Evolutionary conservation across 2,797 vertebrate species (phyloP), one percentile per base, ranked within the genome.

Genomic region (Sitta carolinensis): DNA sequence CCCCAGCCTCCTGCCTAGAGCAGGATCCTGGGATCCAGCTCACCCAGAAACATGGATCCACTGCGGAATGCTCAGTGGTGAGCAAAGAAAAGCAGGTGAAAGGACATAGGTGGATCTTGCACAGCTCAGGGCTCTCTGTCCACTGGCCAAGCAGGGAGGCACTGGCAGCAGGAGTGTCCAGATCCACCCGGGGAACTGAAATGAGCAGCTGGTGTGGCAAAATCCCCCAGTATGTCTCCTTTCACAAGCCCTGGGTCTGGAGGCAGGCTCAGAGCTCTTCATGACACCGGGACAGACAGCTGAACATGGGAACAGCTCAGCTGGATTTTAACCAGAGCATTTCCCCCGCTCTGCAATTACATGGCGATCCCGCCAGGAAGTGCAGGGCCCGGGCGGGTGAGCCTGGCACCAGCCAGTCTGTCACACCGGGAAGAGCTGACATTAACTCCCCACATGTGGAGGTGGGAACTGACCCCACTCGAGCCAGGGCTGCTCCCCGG

Each of bases 381-480:
- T 1, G 64, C 25, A 8, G 89, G 87, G 34, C 16, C 18, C 5
- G 58, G 78, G 38, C 0, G 32, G 73, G 30, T 32, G 16, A 54
- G 91, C 40, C 89, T 83, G 93, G 91, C 96, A 87, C 75, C 94
- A 92, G 87, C 27, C 92, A 89, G 92, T 93, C 94, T 92, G 94
- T 38, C 51, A 23, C 0, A 1, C 77, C 16, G 59, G 80, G 58
- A 27, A 89, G 86, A 69, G 89, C 93, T 85, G 66, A 13, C 87
- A 74, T 64, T 57, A 89, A 67, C 52, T 87, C 59, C 67, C 67
- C 55, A 13, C 90, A 66, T 36, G 13, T 59, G 0, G 16, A 80
- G 83, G 30, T 50, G 85, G 70, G 22, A 40, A 38, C 68, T 52
- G 58, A 64, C 77, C 69, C 77, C 86, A 84, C 58, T 62, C 45